Conservation (phyloP, 2,888 invertebrate species). For the Allacma fusca region DNA sequence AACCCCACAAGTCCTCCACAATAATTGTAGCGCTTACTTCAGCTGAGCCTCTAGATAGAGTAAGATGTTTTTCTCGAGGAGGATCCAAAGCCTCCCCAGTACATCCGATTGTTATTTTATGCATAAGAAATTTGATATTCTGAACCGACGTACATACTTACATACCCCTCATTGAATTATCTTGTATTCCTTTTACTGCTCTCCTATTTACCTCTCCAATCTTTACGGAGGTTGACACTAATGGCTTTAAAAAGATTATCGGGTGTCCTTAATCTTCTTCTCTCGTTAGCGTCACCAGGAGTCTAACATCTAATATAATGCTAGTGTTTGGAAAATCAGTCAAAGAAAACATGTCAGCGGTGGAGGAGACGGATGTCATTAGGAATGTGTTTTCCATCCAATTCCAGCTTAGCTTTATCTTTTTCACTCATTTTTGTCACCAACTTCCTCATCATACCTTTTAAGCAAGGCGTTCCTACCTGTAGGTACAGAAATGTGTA, state of each 20-base stretch:
- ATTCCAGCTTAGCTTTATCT: neutral
- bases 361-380: slow-evolving; percentile 30
- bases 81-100: neutral
- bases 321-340: neutral
- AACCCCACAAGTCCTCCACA: no score
- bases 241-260: slow-evolving; percentile 26
- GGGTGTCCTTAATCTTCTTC: slow-evolving; percentile 16
- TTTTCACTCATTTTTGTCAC: neutral
- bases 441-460: neutral
- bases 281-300: neutral
- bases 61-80: no score
- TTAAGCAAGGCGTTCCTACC: neutral
- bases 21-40: no score
- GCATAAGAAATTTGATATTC: neutral
- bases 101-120: neutral
- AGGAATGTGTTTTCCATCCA: slow-evolving; percentile 22
- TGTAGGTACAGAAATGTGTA: neutral
- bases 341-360: neutral
- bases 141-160: neutral
- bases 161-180: neutral
- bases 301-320: no score
- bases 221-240: neutral
- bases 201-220: neutral
- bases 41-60: no score
- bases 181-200: neutral